These are phyloP conservation scores for Myotis lucifugus DNA, from an alignment of 2,113 vertebrate genomes.

Conservation along the genomic window DNA sequence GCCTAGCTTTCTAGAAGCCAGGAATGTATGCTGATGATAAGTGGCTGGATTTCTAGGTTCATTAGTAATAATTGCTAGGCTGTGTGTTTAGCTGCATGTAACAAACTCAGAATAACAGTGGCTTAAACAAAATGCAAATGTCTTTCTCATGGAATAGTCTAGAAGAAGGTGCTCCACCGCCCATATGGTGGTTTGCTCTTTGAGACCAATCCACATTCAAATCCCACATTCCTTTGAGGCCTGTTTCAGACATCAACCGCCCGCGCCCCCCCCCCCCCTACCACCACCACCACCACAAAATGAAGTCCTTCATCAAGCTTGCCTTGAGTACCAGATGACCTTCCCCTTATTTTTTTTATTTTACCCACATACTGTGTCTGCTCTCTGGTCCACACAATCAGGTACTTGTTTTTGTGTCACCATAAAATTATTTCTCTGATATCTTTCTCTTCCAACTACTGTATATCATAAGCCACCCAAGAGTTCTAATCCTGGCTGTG, in stretches of 20 bases:
- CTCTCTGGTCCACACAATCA: neutral
- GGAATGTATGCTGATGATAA: neutral
- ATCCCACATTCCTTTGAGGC: neutral
- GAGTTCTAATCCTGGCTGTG: neutral
- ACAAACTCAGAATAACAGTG: neutral
- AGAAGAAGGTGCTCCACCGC: neutral
- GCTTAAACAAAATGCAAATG: neutral
- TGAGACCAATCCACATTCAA: neutral
- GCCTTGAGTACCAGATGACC: rapidly evolving
- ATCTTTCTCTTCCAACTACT: neutral
- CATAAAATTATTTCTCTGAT: neutral
- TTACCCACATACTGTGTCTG: rapidly evolving
- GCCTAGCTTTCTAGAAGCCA: neutral
- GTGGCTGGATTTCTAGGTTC: neutral
- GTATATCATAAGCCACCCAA: neutral
- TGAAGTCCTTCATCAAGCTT: neutral
- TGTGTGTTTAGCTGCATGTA: neutral
- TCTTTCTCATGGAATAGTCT: neutral
- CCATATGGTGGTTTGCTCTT: neutral
- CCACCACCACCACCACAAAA: neutral
- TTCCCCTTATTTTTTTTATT: neutral
- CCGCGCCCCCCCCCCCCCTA: rapidly evolving
- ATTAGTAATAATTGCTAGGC: neutral
- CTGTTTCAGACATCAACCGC: neutral
- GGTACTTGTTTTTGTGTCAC: neutral